Conservation (phyloP, 2,797 vertebrate species). For the Podarcis siculus region DNA sequence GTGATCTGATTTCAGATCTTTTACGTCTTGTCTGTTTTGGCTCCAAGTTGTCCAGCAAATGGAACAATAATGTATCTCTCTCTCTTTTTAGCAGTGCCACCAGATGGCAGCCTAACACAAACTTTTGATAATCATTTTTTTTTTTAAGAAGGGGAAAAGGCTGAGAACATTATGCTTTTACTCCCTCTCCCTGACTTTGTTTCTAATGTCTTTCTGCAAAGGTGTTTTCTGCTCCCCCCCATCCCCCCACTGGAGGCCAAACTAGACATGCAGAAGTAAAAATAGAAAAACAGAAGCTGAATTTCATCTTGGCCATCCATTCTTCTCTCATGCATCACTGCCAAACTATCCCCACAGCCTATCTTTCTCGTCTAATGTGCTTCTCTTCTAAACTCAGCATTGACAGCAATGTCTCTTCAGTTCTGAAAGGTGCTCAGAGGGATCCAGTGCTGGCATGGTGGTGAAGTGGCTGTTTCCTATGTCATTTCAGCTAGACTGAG, state of each 20-base stretch:
- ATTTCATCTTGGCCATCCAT: not conserved
- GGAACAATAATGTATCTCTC: not conserved
- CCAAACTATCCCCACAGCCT: not conserved
- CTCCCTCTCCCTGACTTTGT: not conserved
- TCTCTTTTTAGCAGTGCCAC: slow-evolving; percentile 34
- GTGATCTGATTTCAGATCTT: not conserved
- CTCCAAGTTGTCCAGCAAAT: not conserved
- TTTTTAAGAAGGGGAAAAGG: not conserved
- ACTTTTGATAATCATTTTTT: not conserved
- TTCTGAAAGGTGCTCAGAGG: not conserved
- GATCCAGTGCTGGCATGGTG: not conserved
- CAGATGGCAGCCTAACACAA: slow-evolving; percentile 72
- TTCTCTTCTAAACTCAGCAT: not conserved
- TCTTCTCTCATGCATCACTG: not conserved
- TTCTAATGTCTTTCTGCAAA: not conserved
- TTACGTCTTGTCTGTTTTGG: not conserved
- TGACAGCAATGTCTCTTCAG: not conserved
- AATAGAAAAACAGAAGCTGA: not conserved
- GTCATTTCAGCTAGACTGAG: not conserved
- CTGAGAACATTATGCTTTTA: not conserved
- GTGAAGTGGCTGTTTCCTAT: not conserved
- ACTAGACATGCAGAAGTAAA: not conserved
- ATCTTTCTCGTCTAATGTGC: not conserved
- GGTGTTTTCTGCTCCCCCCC: not conserved
- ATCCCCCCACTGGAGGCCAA: not conserved